Evolutionary conservation across 2,113 vertebrate genomes (phyloP).

Genomic region (Urocolius indicus): DNA sequence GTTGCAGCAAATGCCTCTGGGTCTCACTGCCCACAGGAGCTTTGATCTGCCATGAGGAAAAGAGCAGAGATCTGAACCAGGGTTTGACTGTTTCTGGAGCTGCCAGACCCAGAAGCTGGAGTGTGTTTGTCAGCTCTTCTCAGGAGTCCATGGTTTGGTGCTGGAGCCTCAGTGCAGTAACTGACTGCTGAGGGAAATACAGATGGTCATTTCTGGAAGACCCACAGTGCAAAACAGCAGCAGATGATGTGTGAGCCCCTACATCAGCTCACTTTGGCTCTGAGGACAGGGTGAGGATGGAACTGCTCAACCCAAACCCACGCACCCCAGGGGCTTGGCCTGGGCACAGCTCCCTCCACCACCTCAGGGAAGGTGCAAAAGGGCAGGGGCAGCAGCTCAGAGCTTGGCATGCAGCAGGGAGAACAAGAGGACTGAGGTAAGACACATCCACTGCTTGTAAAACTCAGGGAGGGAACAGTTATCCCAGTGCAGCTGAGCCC

Average conservation of each 20-base stretch:
- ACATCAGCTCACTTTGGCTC: neutral
- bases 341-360: neutral
- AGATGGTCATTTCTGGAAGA: neutral
- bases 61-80: neutral
- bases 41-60: neutral
- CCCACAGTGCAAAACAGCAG: neutral
- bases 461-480: neutral
- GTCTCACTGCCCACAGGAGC: neutral
- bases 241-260: accelerated
- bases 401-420: accelerated
- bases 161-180: neutral
- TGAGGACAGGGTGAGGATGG: neutral
- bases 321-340: neutral
- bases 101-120: neutral
- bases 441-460: accelerated
- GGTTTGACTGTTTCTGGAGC: neutral
- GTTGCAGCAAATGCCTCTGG: neutral
- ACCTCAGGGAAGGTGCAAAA: neutral
- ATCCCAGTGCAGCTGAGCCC: neutral
- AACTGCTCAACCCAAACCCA: neutral
- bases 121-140: neutral
- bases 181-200: accelerated
- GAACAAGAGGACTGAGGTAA: accelerated
- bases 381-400: neutral
- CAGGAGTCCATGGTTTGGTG: accelerated